A percentile compares a stretch with the other conserved stretches of the same genome.
Evolutionary conservation across 1,140 invertebrate species (phyloP).

Genomic region (Archegozetes longisetosus): DNA sequence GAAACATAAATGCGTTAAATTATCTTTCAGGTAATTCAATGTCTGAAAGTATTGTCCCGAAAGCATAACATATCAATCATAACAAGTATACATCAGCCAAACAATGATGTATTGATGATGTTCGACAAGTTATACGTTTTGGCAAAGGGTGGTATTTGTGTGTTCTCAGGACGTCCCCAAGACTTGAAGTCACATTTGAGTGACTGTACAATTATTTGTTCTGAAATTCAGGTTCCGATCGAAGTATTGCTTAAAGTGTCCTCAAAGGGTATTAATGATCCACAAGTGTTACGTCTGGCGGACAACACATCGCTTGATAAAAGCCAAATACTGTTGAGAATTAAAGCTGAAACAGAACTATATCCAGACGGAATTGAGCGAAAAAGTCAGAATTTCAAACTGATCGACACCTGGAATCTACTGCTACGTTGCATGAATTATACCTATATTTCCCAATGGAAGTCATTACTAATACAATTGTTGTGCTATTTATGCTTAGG

Average conservation of each 20-base stretch:
- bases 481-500: slow-evolving; percentile 14
- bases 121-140: slow-evolving; percentile 11
- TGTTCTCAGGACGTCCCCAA: background rate
- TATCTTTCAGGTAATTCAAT: no score
- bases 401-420: background rate
- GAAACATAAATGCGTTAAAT: no score
- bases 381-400: background rate
- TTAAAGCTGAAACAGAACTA: background rate
- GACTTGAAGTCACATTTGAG: background rate
- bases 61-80: background rate
- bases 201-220: background rate
- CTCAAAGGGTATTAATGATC: background rate
- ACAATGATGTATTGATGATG: background rate
- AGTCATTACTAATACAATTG: background rate
- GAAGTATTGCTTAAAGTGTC: background rate
- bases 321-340: background rate
- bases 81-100: slow-evolving; percentile 7
- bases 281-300: background rate
- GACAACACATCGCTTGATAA: background rate
- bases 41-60: background rate
- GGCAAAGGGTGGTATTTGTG: background rate
- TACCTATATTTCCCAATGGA: background rate
- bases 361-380: background rate
- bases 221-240: background rate
- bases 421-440: background rate